Evolutionary conservation across 1,140 invertebrate genomes (phyloP).

Genomic region (Brachionus paranguensis): DNA sequence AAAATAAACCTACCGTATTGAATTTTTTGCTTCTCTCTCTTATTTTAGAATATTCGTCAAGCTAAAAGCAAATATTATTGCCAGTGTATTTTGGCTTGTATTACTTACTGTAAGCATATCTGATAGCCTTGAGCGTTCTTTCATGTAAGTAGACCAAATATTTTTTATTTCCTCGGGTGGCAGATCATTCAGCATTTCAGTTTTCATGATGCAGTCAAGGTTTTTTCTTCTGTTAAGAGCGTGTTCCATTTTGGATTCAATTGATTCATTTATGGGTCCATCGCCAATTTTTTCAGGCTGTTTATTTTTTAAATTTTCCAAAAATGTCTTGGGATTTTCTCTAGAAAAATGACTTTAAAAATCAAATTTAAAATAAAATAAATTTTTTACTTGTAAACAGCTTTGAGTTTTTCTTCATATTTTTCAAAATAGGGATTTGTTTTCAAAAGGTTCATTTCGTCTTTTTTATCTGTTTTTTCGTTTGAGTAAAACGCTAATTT

Average conservation of each 20-base stretch:
- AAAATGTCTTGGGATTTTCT: neutral
- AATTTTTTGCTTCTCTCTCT: neutral
- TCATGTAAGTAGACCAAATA: slow-evolving; percentile 25
- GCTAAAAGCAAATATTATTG: neutral
- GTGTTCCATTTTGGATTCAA: slow-evolving; percentile 10
- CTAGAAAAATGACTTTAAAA: neutral
- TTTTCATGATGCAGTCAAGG: slow-evolving; percentile 23
- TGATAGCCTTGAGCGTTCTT: slow-evolving; percentile 1
- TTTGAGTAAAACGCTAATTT: neutral
- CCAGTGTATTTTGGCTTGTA: neutral
- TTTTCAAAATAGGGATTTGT: slow-evolving; percentile 32
- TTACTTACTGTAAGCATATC: slow-evolving; percentile 6
- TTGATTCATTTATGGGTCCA: neutral
- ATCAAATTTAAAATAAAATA: neutral
- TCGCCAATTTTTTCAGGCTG: slow-evolving; percentile 29
- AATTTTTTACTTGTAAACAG: slow-evolving; percentile 21
- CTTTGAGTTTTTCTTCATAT: slow-evolving; percentile 35
- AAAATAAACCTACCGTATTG: slow-evolving; percentile 16
- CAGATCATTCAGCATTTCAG: neutral
- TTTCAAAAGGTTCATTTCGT: neutral
- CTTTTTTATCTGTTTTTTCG: neutral
- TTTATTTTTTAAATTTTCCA: slow-evolving; percentile 2
- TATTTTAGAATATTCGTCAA: neutral
- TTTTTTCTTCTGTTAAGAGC: neutral
- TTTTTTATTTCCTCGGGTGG: slow-evolving; percentile 21